Base-by-base conservation (phyloP, 2,888 invertebrate species). In the Lasius fuliginosus region DNA sequence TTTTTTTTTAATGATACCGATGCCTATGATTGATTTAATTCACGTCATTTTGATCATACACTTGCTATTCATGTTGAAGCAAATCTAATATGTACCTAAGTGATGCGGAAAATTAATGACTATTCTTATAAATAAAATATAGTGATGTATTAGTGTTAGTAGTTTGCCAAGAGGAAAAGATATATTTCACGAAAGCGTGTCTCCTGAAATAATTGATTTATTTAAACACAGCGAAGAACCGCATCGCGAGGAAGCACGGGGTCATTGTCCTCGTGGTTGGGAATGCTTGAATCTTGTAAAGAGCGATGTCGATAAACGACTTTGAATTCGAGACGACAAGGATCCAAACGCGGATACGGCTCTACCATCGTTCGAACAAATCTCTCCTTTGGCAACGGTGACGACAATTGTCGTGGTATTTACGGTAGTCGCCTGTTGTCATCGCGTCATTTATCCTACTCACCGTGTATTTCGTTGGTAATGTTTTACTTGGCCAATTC, bases 391-490 rank as follows among this genome's bases (percentile, higher is more conserved):
- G 87, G 90, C 90, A 90, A 84, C 85, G 71, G 46, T 74, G 27
- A 18, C 23, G 73, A 87, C 88, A 86, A 88, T 88, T 88, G 85
- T 82, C 69, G 69, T 73, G 46, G 53, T 58, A 90, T 90, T 90
- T 90, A 90, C 85, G 79, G 82, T 71, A 83, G 76, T 84, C 87
- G 88, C 73, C 81, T 64, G 87, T 73, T 84, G 90, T 90, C 87
- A 84, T 87, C 85, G 86, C 86, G 86, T 88, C 87, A 84, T 90
- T 90, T 90, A 67, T 88, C 76, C 83, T 60, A 30, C 46, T 71
- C 30, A 27, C n/a, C 30, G 60, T 42, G 77, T 85, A 85, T 86
- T 86, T 86, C 46, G 36, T 18, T 46, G 77, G 36, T 81, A 73
- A 81, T 60, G 67, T 77, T 87, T 84, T 73, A 83, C 84, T 83